Conservation (phyloP, 1,140 invertebrate species). For the Drosophila parvula region DNA sequence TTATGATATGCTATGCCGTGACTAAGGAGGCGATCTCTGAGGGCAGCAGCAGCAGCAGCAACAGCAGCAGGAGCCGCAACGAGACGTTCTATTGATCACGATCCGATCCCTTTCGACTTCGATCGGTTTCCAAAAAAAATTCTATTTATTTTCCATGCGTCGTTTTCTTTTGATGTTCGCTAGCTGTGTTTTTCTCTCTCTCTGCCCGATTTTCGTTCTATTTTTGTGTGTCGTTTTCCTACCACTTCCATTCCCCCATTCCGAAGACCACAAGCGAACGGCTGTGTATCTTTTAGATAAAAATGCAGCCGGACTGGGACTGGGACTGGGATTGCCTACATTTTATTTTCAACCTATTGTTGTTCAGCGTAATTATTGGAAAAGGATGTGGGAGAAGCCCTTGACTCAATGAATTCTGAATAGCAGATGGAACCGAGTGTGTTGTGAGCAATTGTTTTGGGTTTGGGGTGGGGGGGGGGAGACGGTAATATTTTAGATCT, state of each 20-base stretch:
- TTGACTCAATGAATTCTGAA: slow-evolving; percentile 78
- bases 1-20: slow-evolving; percentile 53
- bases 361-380: slow-evolving; percentile 71
- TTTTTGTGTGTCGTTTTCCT: slow-evolving; percentile 68
- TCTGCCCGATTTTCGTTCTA: slow-evolving; percentile 73
- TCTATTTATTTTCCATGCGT: slow-evolving; percentile 80
- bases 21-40: slow-evolving; percentile 29
- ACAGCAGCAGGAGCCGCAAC: slow-evolving; percentile 25
- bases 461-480: neutral
- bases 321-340: slow-evolving; percentile 63
- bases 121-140: slow-evolving; percentile 60
- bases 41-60: slow-evolving; percentile 14
- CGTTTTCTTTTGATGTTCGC: slow-evolving; percentile 71
- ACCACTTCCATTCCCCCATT: slow-evolving; percentile 32
- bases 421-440: slow-evolving; percentile 14
- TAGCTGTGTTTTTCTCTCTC: slow-evolving; percentile 34
- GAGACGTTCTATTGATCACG: slow-evolving; percentile 59
- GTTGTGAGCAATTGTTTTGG: slow-evolving; percentile 22
- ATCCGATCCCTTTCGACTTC: slow-evolving; percentile 25
- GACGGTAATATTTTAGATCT: slow-evolving; percentile 26
- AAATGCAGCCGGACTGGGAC: slow-evolving; percentile 49
- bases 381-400: slow-evolving; percentile 80
- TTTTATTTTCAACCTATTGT: slow-evolving; percentile 50
- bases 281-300: slow-evolving; percentile 74
- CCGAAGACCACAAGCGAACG: slow-evolving; percentile 66